phyloP scores from a whole-genome alignment of 2,113 vertebrate species.

The Peromyscus californicus region DNA sequence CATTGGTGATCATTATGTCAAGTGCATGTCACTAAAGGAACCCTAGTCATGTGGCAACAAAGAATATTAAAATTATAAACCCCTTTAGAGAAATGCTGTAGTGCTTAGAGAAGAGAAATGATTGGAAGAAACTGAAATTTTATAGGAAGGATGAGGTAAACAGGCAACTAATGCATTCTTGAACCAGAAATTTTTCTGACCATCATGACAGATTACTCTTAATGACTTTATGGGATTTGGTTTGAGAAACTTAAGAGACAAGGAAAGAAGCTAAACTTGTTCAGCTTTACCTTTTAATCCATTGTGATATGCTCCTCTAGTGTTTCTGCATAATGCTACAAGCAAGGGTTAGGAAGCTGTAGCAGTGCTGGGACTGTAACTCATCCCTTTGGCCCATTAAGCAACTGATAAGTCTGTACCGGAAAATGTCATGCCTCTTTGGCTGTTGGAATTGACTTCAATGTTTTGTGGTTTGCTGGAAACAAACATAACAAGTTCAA shows the following conservation, averaged over 20 bases:
- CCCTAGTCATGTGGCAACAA: not conserved
- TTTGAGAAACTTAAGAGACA: not conserved
- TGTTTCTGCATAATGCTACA: not conserved
- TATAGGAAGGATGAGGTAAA: not conserved
- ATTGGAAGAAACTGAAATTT: not conserved
- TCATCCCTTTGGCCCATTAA: not conserved
- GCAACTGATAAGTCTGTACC: conserved; percentile 2
- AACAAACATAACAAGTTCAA: conserved; percentile 65
- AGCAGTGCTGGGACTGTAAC: not conserved
- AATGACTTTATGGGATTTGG: not conserved
- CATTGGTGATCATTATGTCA: not conserved
- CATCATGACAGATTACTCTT: not conserved
- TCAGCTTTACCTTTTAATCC: not conserved
- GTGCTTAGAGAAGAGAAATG: not conserved
- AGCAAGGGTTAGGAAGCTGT: not conserved
- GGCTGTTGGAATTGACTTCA: conserved; percentile 10
- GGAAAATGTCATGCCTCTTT: conserved; percentile 17
- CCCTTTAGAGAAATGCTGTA: not conserved
- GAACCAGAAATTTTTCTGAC: not conserved
- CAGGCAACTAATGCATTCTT: not conserved
- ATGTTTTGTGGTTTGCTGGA: conserved; percentile 41
- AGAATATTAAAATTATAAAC: not conserved
- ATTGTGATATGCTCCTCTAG: not conserved
- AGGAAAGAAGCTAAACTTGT: not conserved
- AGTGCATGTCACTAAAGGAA: not conserved